Evolutionary conservation across 2,113 vertebrate genomes (phyloP), one percentile per base, ranked within the genome.

Genomic region (Myotis davidii): DNA sequence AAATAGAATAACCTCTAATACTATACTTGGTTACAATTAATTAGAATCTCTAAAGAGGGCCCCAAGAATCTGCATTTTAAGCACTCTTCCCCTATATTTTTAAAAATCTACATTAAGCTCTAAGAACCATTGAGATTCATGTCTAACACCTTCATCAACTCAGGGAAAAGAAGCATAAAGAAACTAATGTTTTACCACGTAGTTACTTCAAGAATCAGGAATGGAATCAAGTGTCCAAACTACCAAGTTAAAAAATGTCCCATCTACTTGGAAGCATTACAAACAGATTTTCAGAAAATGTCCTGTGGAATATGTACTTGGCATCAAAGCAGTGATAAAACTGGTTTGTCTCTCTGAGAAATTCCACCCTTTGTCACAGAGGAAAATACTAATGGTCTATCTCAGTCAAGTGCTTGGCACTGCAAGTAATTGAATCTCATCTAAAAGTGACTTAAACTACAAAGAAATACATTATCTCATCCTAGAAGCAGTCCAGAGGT

Each of bases 231-330:
- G 69, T 8, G 5, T 82, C 27, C 20, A 74, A 79, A 88, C 39
- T 81, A n/a, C 37, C 54, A 78, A 21, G 4, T 25, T 81, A 88
- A 79, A 39, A 82, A 64, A 73, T 85, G 72, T 72, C 61, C 59
- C 32, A 59, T 64, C 65, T 88, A 9, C 64, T n/a, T 76, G 32
- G 52, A 90, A 73, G 37, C 14, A 84, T 74, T 92, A 70, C 32
- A 90, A 96, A 61, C 21, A 67, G 65, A 37, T 39, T 73, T 91
- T 94, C 61, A 88, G 45, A 85, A 85, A 96, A 88, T 29, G 1
- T 17, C 72, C 37, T 34, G 1, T 72, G 48, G 29, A 85, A 64
- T 70, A 56, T 23, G 91, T 2, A 64, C 14, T 56, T 34, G 25
- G 27, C 70, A 54, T 61, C 45, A 73, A 90, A 82, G 6, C 16